These are phyloP conservation scores for Lamellibrachia luymesi DNA, from an alignment of 1,140 invertebrate genomes.

Conservation along the genomic window DNA sequence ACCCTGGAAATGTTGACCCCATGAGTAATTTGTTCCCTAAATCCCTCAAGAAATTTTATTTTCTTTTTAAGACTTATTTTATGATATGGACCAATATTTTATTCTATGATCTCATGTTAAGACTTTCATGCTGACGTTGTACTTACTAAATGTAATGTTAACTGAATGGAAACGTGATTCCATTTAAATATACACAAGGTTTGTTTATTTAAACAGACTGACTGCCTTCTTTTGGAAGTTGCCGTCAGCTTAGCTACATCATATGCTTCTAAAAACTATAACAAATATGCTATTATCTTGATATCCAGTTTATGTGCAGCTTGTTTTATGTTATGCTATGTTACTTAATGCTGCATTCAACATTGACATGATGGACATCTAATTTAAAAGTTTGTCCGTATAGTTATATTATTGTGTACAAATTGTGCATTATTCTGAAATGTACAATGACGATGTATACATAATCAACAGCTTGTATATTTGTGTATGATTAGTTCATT, in stretches of 20 bases:
- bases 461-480: background rate
- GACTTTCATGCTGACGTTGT: background rate
- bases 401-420: background rate
- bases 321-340: too few species aligned
- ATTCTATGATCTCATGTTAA: background rate
- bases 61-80: background rate
- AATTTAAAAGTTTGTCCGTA: background rate
- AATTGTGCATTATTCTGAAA: background rate
- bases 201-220: background rate
- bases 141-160: background rate
- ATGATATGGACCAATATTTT: background rate
- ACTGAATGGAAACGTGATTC: background rate
- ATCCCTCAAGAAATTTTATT: background rate
- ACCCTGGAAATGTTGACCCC: background rate
- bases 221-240: background rate
- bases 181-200: background rate
- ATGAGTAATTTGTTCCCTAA: background rate
- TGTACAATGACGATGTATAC: background rate
- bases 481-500: background rate
- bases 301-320: background rate
- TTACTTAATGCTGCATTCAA: too few species aligned
- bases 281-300: background rate
- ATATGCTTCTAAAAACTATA: background rate
- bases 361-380: background rate
- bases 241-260: background rate